Evolutionary conservation across 2,113 vertebrate genomes (phyloP), one percentile per base, ranked within the genome.

Genomic region (Pterocles burchelli): DNA sequence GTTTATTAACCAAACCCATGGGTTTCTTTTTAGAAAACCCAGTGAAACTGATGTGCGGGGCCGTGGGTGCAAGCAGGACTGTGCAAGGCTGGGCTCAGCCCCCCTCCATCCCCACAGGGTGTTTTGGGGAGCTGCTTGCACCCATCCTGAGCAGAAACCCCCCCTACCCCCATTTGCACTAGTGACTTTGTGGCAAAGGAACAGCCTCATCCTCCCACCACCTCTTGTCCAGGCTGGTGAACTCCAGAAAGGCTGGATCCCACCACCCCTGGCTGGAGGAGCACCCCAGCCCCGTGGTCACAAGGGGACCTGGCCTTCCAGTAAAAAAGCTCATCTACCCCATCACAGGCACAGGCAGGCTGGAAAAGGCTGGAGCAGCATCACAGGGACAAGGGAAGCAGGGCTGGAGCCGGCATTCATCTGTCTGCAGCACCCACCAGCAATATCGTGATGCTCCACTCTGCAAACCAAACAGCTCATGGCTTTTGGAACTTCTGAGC

Each of bases 61-160:
- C 36, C 0, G 0, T 4, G 34, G 25, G 29, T 36, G 20, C 31
- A 36, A 71, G 55, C 2, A 1, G 38, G 26, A 67, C 26, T 1
- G 0, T 5, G 3, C 7, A 17, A 38, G 29, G 62, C 31, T 34
- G 26, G 68, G 43, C 65, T 87, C 73, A 66, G 58, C 48, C 29
- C 34, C 22, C 55, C 54, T 20, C 18, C 79, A 29, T 4, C 38
- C 24, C 55, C 61, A 1, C 0, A 1, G 33, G 11, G 8, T 5
- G 4, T n/a, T 65, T 43, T 16, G 22, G 22, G 67, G 34, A 34
- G 57, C 49, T n/a, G 29, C 36, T 73, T 20, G 1, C 54, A 52
- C 25, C 38, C 62, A 29, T 1, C 46, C 31, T 13, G 3, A 43
- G 49, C 31, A 73, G 28, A 70, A 67, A 62, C 26, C 61, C 61